A percentile compares a stretch with the other conserved stretches of the same genome.
These are phyloP conservation scores for Xylota sylvarum DNA, from an alignment of 2,888 invertebrate genomes.

Conservation along the genomic window DNA sequence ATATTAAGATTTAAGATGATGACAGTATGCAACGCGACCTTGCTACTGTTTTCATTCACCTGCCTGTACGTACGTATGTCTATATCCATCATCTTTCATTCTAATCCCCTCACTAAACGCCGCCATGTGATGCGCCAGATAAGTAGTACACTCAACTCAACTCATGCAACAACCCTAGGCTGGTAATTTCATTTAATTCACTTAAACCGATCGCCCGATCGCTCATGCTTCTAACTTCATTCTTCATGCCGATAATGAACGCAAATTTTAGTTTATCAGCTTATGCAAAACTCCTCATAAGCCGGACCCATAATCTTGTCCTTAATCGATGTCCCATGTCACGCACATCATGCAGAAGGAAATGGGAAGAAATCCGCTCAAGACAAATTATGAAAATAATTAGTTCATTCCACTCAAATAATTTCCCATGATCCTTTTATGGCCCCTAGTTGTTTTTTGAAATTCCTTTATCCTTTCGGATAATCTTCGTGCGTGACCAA, in stretches of 20 bases:
- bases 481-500: slow-evolving; percentile 70
- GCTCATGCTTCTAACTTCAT: slow-evolving; percentile 27
- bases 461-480: slow-evolving; percentile 56
- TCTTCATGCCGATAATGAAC: slow-evolving; percentile 67
- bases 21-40: background rate
- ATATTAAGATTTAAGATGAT: background rate
- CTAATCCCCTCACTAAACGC: background rate
- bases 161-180: background rate
- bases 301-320: background rate
- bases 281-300: slow-evolving; percentile 60
- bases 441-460: slow-evolving; percentile 33
- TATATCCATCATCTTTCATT: background rate
- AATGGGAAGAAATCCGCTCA: slow-evolving; percentile 55
- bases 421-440: slow-evolving; percentile 65
- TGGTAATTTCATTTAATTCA: slow-evolving; percentile 49
- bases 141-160: slow-evolving; percentile 33
- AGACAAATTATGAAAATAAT: slow-evolving; percentile 68
- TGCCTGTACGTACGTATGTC: background rate
- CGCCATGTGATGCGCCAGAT: slow-evolving; percentile 44
- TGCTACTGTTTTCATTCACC: background rate
- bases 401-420: slow-evolving; percentile 72
- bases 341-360: slow-evolving; percentile 15
- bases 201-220: slow-evolving; percentile 57
- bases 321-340: slow-evolving; percentile 50
- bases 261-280: slow-evolving; percentile 70